These are phyloP conservation scores for Arremon aurantiirostris DNA, from an alignment of 2,797 vertebrate species.

Conservation along the genomic window DNA sequence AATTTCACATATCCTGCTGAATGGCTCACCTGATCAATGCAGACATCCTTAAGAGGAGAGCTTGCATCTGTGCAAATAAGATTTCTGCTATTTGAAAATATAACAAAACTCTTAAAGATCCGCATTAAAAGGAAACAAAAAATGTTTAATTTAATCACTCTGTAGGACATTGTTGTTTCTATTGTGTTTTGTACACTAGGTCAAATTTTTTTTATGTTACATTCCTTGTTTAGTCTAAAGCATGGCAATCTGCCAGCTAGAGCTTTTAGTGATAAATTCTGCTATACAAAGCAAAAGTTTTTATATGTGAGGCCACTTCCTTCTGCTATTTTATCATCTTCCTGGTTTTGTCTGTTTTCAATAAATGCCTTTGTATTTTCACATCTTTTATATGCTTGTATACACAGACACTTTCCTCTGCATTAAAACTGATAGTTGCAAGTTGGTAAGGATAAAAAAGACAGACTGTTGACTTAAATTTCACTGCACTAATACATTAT, in stretches of 20 bases:
- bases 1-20: background rate
- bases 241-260: background rate
- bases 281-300: constrained; percentile 56
- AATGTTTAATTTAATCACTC: background rate
- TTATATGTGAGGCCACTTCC: constrained; percentile 71
- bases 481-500: background rate
- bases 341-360: constrained; percentile 75
- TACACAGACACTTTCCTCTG: constrained; percentile 40
- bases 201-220: background rate
- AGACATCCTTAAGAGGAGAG: background rate
- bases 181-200: background rate
- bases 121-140: constrained; percentile 10
- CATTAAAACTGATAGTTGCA: background rate
- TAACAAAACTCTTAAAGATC: background rate
- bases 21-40: background rate
- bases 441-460: constrained; percentile 10
- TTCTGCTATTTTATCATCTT: constrained; percentile 70
- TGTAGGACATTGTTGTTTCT: background rate
- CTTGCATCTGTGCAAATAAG: background rate
- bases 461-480: background rate
- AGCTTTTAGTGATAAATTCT: constrained; percentile 32
- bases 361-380: constrained; percentile 68
- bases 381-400: constrained; percentile 56
- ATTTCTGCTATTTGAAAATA: background rate
- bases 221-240: constrained; percentile 22